Base-by-base conservation (phyloP, 2,113 vertebrate species). In the Hyperoodon ampullatus region DNA sequence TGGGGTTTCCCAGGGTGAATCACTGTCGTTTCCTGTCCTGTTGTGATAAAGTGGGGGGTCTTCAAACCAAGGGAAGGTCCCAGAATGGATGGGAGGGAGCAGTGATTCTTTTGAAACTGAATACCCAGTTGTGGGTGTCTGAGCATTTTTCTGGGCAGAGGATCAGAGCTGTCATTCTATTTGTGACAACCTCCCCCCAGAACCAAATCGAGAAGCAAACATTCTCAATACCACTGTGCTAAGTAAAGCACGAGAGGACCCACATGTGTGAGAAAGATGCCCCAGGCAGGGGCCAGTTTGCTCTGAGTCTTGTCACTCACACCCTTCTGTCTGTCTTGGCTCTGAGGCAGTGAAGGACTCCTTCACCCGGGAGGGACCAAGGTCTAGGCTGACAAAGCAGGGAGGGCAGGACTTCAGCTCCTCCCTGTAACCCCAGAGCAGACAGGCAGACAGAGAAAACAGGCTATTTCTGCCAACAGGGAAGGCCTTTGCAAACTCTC, bases 331-430 rank as follows among this genome's bases (percentile, higher is more conserved):
- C 60, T 3, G 5, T 23, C 39, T 3, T 14, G 28, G 78, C 55
- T 23, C 4, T 1, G 8, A 78, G 42, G 15, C 16, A 4, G 5
- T 5, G 60, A 58, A 78, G n/a, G 50, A 3, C 1, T 1, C 26
- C 35, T 39, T 53, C 5, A 12, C n/a, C 12, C 4, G 0, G n/a
- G 23, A 90, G 19, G 74, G 63, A 63, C 30, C 15, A 3, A 82
- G 47, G 26, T 53, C 63, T 33, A 24, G 15, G 21, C 15, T 33
- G 33, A 13, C 3, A 0, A 10, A 19, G 21, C 19, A 26, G 8
- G 2, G 7, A 23, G 68, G 53, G 33, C 63, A 55, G 84, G 50
- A 14, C 60, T 50, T 42, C 18, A 2, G 13, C 18, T 8, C 63
- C 71, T 86, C 47, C 23, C 16, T 19, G 66, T 18, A 18, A 19